A percentile compares a stretch with the other conserved stretches of the same genome.
Conservation (phyloP, 2,888 invertebrate species). For the Cantharis flavilabris region DNA sequence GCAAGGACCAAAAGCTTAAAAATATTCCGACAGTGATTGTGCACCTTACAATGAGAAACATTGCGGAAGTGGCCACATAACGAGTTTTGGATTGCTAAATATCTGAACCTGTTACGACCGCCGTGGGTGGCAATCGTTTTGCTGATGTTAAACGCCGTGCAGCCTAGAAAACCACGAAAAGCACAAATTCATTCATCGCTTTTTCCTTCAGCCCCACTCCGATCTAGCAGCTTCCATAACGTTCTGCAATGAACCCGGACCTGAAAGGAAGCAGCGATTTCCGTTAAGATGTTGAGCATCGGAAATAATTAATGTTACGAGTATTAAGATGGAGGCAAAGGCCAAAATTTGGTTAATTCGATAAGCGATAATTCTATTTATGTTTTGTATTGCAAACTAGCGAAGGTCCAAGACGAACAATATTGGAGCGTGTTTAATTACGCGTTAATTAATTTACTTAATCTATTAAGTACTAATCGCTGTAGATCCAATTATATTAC, state of each 20-base stretch:
- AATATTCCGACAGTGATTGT: not conserved
- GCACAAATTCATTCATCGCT: not conserved
- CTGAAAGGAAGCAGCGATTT: not conserved
- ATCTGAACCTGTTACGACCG: not conserved
- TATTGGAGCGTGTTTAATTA: not conserved
- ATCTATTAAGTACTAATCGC: not conserved
- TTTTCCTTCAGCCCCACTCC: not conserved
- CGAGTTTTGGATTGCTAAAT: not conserved
- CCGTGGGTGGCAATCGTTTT: not conserved
- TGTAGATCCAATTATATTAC: not conserved
- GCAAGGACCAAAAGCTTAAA: not conserved
- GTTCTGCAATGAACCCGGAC: not conserved
- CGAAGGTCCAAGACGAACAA: not conserved
- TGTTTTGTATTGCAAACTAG: not conserved
- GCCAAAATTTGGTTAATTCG: not conserved
- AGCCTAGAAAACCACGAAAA: not conserved
- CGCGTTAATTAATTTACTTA: not conserved
- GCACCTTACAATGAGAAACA: not conserved
- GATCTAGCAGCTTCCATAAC: not conserved
- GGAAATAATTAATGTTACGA: not conserved
- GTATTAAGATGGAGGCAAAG: too few species aligned
- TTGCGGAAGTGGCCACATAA: not conserved
- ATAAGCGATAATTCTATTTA: not conserved
- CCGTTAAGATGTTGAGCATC: not conserved
- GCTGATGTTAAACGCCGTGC: too few species aligned